Evolutionary conservation across 2,888 invertebrate species (phyloP).

Genomic region (Drosophila paramelanica): DNA sequence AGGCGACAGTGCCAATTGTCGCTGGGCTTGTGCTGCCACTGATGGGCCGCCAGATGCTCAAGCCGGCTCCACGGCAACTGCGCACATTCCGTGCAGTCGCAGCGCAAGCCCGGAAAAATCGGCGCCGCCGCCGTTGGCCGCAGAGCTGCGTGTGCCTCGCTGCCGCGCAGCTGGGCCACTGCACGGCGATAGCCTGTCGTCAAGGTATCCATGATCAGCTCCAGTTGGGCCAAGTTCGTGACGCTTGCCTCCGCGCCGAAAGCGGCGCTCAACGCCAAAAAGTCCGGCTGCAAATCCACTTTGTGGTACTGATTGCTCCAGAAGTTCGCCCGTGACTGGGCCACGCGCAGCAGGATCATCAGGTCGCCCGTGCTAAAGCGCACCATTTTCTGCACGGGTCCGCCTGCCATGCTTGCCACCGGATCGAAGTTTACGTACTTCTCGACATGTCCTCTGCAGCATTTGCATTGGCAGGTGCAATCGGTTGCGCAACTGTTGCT

Average conservation of each 20-base stretch:
- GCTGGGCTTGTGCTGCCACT: constrained; percentile 22
- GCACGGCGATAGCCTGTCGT: constrained; percentile 47
- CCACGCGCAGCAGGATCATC: constrained; percentile 32
- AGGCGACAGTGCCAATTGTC: constrained; percentile 48
- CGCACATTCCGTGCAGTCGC: constrained; percentile 28
- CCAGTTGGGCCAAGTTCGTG: constrained; percentile 5
- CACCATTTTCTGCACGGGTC: constrained; percentile 48
- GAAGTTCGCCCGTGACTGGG: constrained; percentile 46
- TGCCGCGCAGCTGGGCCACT: not conserved
- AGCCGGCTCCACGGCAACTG: constrained; percentile 40
- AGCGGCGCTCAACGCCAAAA: not conserved
- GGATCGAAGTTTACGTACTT: constrained; percentile 43
- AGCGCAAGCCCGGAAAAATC: constrained; percentile 25
- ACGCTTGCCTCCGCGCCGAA: not conserved
- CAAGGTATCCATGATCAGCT: constrained; percentile 39
- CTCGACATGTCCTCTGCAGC: constrained; percentile 37
- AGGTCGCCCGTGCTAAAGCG: constrained; percentile 42
- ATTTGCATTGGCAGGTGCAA: constrained; percentile 43
- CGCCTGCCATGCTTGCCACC: not conserved
- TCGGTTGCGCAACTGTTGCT: constrained; percentile 12
- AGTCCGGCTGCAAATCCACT: constrained; percentile 30
- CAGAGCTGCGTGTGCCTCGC: constrained; percentile 20
- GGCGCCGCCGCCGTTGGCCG: constrained; percentile 16
- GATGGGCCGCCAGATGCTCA: constrained; percentile 33
- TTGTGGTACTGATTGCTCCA: constrained; percentile 51